Percentiles rank a stretch among this genome's conserved stretches.
phyloP scores from a whole-genome alignment of 2,888 invertebrate genomes.

The Scaptomyza cyrtandrae region DNA sequence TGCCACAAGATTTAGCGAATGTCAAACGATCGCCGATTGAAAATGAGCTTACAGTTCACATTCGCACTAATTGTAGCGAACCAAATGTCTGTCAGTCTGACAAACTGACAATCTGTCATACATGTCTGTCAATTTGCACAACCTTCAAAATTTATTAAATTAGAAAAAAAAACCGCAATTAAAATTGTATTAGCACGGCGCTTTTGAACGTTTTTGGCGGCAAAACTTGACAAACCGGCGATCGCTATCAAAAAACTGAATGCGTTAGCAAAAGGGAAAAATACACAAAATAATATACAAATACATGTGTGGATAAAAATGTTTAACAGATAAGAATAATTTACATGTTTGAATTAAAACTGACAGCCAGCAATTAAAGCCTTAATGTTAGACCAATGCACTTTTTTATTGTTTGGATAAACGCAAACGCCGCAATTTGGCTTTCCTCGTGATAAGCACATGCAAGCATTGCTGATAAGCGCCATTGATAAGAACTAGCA shows the following conservation, averaged over 20 bases:
- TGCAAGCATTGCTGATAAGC: slow-evolving; percentile 40
- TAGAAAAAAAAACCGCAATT: slow-evolving; percentile 54
- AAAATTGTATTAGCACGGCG: slow-evolving; percentile 56
- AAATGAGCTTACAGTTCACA: slow-evolving; percentile 3
- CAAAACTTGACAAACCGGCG: slow-evolving; percentile 30
- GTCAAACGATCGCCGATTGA: slow-evolving; percentile 29
- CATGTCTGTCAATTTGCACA: slow-evolving; percentile 28
- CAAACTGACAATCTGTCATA: slow-evolving; percentile 28
- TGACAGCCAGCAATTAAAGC: slow-evolving; percentile 27
- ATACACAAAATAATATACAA: neutral
- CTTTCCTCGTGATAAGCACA: slow-evolving; percentile 39
- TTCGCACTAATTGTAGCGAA: too few relatives aligned
- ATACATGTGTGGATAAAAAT: neutral
- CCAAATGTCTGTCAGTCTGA: slow-evolving; percentile 28
- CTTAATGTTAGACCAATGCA: slow-evolving; percentile 16
- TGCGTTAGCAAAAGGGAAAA: neutral
- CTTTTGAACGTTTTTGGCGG: slow-evolving; percentile 45
- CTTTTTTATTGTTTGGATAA: slow-evolving; percentile 28
- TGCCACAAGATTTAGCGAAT: slow-evolving; percentile 30
- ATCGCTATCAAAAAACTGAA: slow-evolving; percentile 3
- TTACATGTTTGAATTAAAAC: slow-evolving; percentile 11
- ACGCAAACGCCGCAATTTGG: slow-evolving; percentile 13
- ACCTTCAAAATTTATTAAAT: slow-evolving; percentile 67
- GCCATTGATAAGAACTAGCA: slow-evolving; percentile 49
- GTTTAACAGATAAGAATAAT: slow-evolving; percentile 10